Evolutionary conservation across 2,888 invertebrate genomes (phyloP).

Genomic region (Chaetoderma sp.): DNA sequence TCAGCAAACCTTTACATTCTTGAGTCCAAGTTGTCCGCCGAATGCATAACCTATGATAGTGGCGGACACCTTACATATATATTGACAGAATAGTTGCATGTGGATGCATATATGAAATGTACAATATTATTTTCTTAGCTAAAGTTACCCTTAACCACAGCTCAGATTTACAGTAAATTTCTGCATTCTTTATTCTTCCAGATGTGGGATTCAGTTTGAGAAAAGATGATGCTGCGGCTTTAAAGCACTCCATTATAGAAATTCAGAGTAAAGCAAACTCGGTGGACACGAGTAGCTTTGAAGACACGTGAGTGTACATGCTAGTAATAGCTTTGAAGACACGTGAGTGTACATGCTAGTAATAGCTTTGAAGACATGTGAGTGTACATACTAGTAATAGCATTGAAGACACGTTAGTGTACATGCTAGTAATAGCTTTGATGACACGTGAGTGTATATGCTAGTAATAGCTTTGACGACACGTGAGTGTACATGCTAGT

Average conservation of each 20-base stretch:
- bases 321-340: constrained; percentile 42
- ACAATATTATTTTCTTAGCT: no score
- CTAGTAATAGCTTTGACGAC: no score
- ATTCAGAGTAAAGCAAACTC: constrained; percentile 71
- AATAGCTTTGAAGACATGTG: constrained; percentile 44
- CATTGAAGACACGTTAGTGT: constrained; percentile 44
- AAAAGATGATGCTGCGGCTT: constrained; percentile 84
- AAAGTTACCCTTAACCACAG: no score
- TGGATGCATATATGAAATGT: no score
- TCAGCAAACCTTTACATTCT: no score
- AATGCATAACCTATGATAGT: no score
- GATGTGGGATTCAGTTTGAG: constrained; percentile 85
- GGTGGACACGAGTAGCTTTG: constrained; percentile 41
- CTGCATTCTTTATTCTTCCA: constrained; percentile 43
- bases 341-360: constrained; percentile 38
- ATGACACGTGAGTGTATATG: not conserved
- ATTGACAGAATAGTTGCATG: no score
- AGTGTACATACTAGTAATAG: constrained; percentile 20
- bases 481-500: not conserved
- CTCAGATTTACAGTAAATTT: no score
- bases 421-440: no score
- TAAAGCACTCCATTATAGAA: constrained; percentile 76
- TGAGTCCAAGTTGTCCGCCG: no score
- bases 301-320: constrained; percentile 43
- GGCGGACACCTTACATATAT: no score